These are phyloP conservation scores for Conomelus anceps DNA, from an alignment of 2,888 invertebrate species.

Conservation along the genomic window DNA sequence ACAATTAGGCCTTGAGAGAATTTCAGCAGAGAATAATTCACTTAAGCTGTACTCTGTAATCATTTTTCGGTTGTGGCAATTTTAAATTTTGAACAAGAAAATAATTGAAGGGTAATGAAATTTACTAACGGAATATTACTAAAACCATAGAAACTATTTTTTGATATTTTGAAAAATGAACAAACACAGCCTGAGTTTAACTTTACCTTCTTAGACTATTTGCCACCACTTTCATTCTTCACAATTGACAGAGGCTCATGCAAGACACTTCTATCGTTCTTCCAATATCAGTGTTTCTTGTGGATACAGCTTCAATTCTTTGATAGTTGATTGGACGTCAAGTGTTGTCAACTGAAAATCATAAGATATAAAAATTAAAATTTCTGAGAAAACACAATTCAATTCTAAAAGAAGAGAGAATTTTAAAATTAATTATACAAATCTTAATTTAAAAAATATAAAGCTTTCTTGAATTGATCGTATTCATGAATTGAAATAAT, in stretches of 20 bases:
- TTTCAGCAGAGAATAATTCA: neutral
- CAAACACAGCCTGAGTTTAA: neutral
- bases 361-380: conserved; percentile 24
- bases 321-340: conserved; percentile 66
- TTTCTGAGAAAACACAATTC: conserved; percentile 1
- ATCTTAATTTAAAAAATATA: too few relatives aligned
- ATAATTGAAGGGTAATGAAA: neutral
- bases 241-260: neutral
- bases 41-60: neutral
- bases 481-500: too few relatives aligned
- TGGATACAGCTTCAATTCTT: conserved; percentile 77
- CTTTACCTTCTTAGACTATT: neutral
- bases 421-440: too few relatives aligned
- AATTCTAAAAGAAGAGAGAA: neutral
- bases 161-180: neutral
- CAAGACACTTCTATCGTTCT: conserved; percentile 64
- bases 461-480: too few relatives aligned
- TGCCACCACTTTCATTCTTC: neutral
- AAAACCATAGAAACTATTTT: neutral
- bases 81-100: neutral
- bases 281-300: conserved; percentile 94
- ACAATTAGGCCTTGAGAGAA: neutral
- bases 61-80: neutral
- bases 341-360: conserved; percentile 64
- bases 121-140: neutral